phyloP scores from a whole-genome alignment of 2,888 invertebrate species.

The Perdita meconis region DNA sequence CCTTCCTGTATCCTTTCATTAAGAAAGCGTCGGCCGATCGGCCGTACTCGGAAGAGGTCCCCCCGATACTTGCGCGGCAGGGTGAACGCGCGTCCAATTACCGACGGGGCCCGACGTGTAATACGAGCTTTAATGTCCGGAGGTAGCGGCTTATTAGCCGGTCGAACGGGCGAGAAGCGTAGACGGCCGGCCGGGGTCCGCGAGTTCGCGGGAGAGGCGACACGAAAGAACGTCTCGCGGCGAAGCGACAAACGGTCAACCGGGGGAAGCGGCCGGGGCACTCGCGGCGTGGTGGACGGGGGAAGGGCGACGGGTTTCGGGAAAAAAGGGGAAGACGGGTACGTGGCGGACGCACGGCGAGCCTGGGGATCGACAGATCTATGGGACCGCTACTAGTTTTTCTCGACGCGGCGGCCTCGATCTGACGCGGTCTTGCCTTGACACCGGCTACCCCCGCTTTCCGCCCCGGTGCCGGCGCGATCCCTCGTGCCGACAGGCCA shows the following conservation, averaged over 20 bases:
- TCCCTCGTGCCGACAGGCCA: slow-evolving; percentile 40
- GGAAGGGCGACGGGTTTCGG: slow-evolving; percentile 31
- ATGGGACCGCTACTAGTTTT: slow-evolving; percentile 81
- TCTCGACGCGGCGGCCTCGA: slow-evolving; percentile 73
- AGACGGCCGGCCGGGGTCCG: slow-evolving; percentile 19
- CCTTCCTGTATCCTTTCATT: slow-evolving; percentile 53
- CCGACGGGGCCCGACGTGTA: slow-evolving; percentile 74
- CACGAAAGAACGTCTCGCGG: slow-evolving; percentile 44
- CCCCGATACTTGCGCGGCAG: slow-evolving; percentile 40
- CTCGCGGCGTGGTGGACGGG: slow-evolving; percentile 16
- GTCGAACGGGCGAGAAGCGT: slow-evolving; percentile 22
- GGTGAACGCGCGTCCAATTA: slow-evolving; percentile 77
- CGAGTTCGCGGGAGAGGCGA: slow-evolving; percentile 42
- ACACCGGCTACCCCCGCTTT: slow-evolving; percentile 57
- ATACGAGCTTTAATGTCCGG: slow-evolving; percentile 74
- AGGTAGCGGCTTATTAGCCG: slow-evolving; percentile 68
- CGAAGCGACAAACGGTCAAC: slow-evolving; percentile 30
- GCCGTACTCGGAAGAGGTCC: slow-evolving; percentile 49
- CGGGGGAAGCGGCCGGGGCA: background rate
- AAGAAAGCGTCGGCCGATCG: slow-evolving; percentile 52
- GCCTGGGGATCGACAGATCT: slow-evolving; percentile 74
- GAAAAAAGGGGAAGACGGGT: slow-evolving; percentile 47
- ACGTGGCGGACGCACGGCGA: slow-evolving; percentile 56
- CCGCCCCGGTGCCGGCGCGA: slow-evolving; percentile 50
- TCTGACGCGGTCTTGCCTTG: slow-evolving; percentile 74